Conservation (phyloP, 1,140 invertebrate species). For the Ridgeia piscesae region DNA sequence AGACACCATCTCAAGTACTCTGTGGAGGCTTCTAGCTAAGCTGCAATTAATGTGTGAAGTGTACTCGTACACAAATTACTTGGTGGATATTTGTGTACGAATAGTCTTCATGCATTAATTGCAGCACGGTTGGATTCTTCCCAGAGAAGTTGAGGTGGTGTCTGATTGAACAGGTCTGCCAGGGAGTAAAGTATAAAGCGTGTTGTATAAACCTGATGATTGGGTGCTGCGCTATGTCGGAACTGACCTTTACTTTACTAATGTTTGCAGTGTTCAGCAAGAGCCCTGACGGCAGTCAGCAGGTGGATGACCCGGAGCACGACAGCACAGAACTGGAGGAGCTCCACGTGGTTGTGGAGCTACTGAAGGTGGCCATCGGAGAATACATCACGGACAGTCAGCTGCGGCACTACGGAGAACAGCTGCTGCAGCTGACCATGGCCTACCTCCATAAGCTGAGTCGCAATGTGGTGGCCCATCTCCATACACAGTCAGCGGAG, state of each 20-base stretch:
- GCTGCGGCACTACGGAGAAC: conserved; percentile 38
- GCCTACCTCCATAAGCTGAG: conserved; percentile 44
- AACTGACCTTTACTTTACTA: neutral
- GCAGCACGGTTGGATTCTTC: no score
- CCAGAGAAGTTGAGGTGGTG: no score
- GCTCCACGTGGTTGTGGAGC: neutral
- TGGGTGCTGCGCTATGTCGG: no score
- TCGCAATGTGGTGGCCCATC: conserved; percentile 29
- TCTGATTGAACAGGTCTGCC: no score
- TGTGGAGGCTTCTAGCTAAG: no score
- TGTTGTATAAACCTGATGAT: no score
- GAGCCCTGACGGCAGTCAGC: neutral
- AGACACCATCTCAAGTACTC: no score
- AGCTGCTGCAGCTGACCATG: conserved; percentile 37
- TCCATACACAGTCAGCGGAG: neutral
- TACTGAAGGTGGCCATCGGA: conserved; percentile 6
- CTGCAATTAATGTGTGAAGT: neutral
- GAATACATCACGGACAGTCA: conserved; percentile 33
- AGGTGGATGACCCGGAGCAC: neutral
- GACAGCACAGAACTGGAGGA: neutral
- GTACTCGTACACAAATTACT: neutral
- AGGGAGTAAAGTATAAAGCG: no score
- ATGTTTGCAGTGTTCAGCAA: neutral
- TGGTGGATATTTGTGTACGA: no score
- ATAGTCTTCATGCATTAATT: no score